Evolutionary conservation across 92 coral and sea anemone species (phyloP), one percentile per base, ranked within the genome.

Genomic region (Hydrozoanthus gracilis): DNA sequence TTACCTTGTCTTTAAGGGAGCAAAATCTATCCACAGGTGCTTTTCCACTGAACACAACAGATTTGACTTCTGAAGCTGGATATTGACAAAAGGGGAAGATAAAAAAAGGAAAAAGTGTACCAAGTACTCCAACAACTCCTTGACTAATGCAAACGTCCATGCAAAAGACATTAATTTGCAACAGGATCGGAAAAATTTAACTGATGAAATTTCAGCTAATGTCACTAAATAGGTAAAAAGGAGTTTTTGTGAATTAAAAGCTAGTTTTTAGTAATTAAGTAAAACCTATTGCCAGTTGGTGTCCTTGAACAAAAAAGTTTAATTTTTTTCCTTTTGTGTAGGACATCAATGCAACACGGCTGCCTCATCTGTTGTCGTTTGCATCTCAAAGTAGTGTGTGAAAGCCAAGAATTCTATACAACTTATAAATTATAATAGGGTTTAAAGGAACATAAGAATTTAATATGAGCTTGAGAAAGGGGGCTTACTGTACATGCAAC

Each of bases 11-110:
- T 66, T 93, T 96, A 20, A 96, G 88, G 11, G 94, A 82, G 71
- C 99, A 96, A 64, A 84, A 83, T 48, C 86, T 84, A 73, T 96
- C 99, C n/a, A 96, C 96, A 12, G 99, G 99, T 56, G 96, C 98
- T 88, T 95, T 93, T 39, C 99, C 99, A 86, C 90, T 89, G 78
- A 96, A 96, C 54, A 94, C 96, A 50, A 96, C 82, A 17, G 99
- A 96, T 82, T 95, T 96, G 71, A 93, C 84, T 8, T 92, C 95
- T 71, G 44, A 27, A 86, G 39, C 39, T 27, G 2, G 39, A 27
- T 27, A 82, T 58, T n/a, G 55, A 87, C 50, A 54, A 76, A 48
- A 71, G 82, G 2, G 62, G 17, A 15, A 9, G 51, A n/a, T 14
- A 17, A 76, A 6, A 8, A 8, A 51, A 8, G 7, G 7, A 6